phyloP scores from a whole-genome alignment of 2,888 invertebrate genomes.

The Cosmopolites sordidus region DNA sequence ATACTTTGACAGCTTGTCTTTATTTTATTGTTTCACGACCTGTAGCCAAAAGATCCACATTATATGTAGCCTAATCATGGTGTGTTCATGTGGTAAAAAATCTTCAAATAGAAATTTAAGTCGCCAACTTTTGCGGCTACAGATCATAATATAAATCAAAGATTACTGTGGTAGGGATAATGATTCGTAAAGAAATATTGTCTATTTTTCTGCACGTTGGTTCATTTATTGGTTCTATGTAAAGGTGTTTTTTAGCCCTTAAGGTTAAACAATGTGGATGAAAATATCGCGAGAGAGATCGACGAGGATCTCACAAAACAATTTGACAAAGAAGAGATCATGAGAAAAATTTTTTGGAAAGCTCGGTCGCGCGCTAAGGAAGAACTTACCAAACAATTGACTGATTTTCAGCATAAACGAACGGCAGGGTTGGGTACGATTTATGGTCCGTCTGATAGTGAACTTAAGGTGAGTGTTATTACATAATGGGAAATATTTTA shows the following conservation, averaged over 20 bases:
- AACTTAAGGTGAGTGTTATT: conserved; percentile 50
- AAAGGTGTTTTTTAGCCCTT: conserved; percentile 60
- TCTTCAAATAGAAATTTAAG: no score
- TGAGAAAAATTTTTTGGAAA: conserved; percentile 85
- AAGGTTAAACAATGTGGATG: conserved; percentile 74
- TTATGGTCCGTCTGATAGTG: conserved; percentile 81
- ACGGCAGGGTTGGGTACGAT: conserved; percentile 80
- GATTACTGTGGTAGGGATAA: no score
- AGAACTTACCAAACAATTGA: conserved; percentile 73
- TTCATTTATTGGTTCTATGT: conserved; percentile 5
- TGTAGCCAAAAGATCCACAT: no score
- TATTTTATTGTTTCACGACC: no score
- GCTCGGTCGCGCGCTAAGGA: conserved; percentile 80
- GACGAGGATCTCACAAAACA: conserved; percentile 81
- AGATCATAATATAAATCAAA: no score
- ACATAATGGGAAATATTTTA: background rate
- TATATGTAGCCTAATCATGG: no score
- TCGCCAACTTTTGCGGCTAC: no score
- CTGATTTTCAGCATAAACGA: conserved; percentile 79
- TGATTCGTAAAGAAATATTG: no score
- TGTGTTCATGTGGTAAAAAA: no score
- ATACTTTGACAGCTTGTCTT: no score
- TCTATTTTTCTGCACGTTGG: no score
- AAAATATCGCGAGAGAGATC: conserved; percentile 83
- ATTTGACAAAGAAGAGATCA: conserved; percentile 83